Evolutionary conservation across 2,113 vertebrate genomes (phyloP).

Genomic region (Triplophysa tibetana): DNA sequence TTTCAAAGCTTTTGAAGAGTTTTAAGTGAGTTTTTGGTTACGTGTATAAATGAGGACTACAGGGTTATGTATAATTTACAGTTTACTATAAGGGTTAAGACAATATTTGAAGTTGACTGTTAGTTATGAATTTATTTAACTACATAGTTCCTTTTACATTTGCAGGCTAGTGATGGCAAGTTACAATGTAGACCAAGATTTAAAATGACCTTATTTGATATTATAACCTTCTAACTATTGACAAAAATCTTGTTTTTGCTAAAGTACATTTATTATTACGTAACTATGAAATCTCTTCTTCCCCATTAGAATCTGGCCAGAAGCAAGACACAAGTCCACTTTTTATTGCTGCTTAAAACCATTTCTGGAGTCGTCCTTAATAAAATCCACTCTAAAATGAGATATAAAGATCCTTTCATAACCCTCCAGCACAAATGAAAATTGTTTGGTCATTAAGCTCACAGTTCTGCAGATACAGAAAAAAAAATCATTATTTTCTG

Average conservation of each 20-base stretch:
- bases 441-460: conserved; percentile 17
- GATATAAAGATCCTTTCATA: neutral
- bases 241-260: neutral
- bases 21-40: too few species aligned
- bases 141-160: neutral
- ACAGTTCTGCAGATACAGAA: conserved; percentile 4
- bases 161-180: neutral
- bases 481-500: neutral
- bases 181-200: neutral
- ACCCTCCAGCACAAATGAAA: conserved; percentile 19
- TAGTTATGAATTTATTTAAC: too few species aligned
- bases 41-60: neutral
- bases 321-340: conserved; percentile 6
- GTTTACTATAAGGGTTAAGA: too few species aligned
- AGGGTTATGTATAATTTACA: neutral
- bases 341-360: neutral
- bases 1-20: neutral
- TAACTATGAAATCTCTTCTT: neutral
- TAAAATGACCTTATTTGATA: neutral
- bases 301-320: neutral
- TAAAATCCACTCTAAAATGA: conserved; percentile 11
- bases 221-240: neutral
- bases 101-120: neutral
- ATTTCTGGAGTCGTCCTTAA: neutral
- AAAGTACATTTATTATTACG: conserved; percentile 8